Conservation (phyloP, 2,888 invertebrate species). For the Bunonema sp. region DNA sequence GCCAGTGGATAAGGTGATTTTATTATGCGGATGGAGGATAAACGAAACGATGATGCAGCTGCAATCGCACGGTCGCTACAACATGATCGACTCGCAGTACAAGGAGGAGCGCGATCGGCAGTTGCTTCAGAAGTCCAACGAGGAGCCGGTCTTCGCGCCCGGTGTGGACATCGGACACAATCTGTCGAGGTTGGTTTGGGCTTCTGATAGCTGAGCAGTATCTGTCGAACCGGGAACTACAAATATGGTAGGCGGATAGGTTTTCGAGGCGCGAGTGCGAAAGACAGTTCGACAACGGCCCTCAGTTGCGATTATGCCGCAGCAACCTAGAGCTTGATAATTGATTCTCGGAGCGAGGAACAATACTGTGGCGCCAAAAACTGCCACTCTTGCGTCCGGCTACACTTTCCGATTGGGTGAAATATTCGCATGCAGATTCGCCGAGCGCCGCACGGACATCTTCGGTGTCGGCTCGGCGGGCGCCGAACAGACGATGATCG, state of each 20-base stretch:
- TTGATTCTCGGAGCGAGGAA: no score
- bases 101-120: constrained; percentile 86
- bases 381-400: no score
- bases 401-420: constrained; percentile 62
- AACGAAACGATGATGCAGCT: neutral
- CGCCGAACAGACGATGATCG: constrained; percentile 85
- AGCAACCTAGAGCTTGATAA: no score
- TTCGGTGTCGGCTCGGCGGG: constrained; percentile 78
- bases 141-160: constrained; percentile 66
- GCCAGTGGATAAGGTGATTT: constrained; percentile 72
- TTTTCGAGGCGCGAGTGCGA: no score
- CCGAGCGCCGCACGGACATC: constrained; percentile 96
- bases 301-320: no score
- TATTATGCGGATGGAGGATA: neutral
- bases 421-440: constrained; percentile 72
- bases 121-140: constrained; percentile 44
- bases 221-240: neutral
- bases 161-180: constrained; percentile 81
- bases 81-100: constrained; percentile 48
- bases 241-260: no score
- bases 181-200: constrained; percentile 48
- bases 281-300: no score
- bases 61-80: constrained; percentile 17
- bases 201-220: neutral
- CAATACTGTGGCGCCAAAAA: no score